Base-by-base conservation (phyloP, 2,888 invertebrate genomes). In the Clitarchus hookeri region DNA sequence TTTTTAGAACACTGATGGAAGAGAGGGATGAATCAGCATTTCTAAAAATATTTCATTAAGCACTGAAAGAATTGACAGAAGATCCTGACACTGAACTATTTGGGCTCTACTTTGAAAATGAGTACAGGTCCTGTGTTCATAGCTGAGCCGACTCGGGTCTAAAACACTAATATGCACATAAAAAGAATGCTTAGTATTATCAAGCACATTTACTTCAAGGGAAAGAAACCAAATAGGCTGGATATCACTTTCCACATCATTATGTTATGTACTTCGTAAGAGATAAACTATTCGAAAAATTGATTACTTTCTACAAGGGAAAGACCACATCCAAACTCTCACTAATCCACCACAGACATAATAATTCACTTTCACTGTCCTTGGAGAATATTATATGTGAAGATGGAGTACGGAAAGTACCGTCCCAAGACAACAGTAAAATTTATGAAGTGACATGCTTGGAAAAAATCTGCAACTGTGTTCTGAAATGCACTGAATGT, bases 61-160 rank as follows among this genome's bases (percentile, higher is more conserved):
- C n/a, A n/a, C n/a, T n/a, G n/a, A n/a, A n/a, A n/a, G n/a, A n/a
- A n/a, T n/a, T n/a, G n/a, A n/a, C n/a, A n/a, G n/a, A n/a, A n/a
- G n/a, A n/a, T n/a, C n/a, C n/a, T n/a, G n/a, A n/a, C n/a, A n/a
- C n/a, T n/a, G n/a, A n/a, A n/a, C n/a, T n/a, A n/a, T n/a, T n/a
- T n/a, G n/a, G n/a, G n/a, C n/a, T 44, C 48, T 83, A 83, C 44
- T 83, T 83, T 48, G 83, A 83, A 83, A 44, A 44, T 83, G 83
- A 83, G 44, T 83, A 83, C 25, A 83, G 44, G 83, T 83, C 44
- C 16, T n/a, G 83, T 27, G n/a, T n/a, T 83, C 44, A 44, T 44
- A 83, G 44, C 44, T 83, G 27, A 23, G 65, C 19, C 65, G 6
- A 65, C 65, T 13, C 19, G 4, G 19, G 65, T 65, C 23, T 65